phyloP scores from a whole-genome alignment of 2,888 invertebrate genomes.

The Cartodere bifasciata region DNA sequence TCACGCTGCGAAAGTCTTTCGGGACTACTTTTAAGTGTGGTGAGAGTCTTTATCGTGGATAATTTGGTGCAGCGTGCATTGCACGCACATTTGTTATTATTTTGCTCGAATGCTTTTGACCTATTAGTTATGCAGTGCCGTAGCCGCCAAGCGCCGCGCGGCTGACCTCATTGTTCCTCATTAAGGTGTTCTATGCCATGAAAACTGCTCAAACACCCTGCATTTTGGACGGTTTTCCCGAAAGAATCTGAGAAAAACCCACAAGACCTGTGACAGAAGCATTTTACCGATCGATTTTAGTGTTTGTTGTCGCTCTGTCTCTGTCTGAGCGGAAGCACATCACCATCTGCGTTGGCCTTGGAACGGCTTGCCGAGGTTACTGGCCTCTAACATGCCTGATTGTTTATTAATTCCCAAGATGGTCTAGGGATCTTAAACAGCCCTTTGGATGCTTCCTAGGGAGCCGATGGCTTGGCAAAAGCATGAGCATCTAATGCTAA shows the following conservation, averaged over 20 bases:
- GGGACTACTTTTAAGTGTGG: too few relatives aligned
- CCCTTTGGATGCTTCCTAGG: slow-evolving; percentile 24
- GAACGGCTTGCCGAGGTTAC: slow-evolving; percentile 30
- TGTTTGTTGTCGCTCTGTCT: slow-evolving; percentile 31
- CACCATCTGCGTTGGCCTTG: slow-evolving; percentile 33
- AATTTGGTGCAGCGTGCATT: slow-evolving; percentile 29
- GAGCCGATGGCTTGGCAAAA: slow-evolving; percentile 64
- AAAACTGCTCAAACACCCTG: too few relatives aligned
- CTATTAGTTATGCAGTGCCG: too few relatives aligned
- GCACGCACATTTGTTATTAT: slow-evolving; percentile 61
- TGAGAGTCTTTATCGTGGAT: slow-evolving; percentile 2
- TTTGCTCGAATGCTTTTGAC: slow-evolving; percentile 51
- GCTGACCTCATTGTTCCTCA: too few relatives aligned
- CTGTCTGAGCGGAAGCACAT: slow-evolving; percentile 30
- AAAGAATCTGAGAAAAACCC: too few relatives aligned
- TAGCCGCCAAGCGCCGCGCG: too few relatives aligned
- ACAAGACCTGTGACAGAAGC: too few relatives aligned
- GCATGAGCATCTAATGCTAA: slow-evolving; percentile 61
- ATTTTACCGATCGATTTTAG: slow-evolving; percentile 21
- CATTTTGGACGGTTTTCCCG: too few relatives aligned
- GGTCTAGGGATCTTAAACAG: slow-evolving; percentile 15
- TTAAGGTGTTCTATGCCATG: too few relatives aligned
- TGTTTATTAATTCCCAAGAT: slow-evolving; percentile 35
- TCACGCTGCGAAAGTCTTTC: too few relatives aligned
- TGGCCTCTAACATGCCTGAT: slow-evolving; percentile 36